These are phyloP conservation scores for Zaprionus vittiger DNA, from an alignment of 1,140 invertebrate species.

Conservation along the genomic window DNA sequence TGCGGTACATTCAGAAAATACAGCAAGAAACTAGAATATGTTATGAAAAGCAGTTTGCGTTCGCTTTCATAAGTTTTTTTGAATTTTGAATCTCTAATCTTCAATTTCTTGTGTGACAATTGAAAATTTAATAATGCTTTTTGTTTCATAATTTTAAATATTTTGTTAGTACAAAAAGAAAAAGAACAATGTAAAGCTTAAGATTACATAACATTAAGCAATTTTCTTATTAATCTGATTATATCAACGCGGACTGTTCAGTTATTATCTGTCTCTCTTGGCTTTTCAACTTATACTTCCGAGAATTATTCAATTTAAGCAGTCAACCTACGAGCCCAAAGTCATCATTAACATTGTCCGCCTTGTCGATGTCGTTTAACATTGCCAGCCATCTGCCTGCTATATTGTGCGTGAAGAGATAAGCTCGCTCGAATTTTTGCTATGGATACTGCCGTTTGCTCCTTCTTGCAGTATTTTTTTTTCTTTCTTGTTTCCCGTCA, in stretches of 20 bases:
- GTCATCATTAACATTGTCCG: constrained; percentile 33
- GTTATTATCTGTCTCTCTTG: constrained; percentile 24
- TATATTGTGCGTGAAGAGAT: constrained; percentile 75
- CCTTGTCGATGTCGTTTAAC: constrained; percentile 46
- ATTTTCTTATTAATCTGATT: not conserved
- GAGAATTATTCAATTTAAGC: constrained; percentile 20
- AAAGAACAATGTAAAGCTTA: not conserved
- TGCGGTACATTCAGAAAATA: not conserved
- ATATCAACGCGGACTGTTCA: not conserved
- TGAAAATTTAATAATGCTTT: too few species aligned
- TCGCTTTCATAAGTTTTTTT: not conserved
- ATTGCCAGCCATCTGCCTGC: constrained; percentile 55
- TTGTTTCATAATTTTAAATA: not conserved
- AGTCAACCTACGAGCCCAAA: constrained; percentile 1
- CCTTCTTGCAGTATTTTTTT: not conserved
- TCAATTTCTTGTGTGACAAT: too few species aligned
- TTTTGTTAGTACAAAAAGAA: not conserved
- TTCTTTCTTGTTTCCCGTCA: not conserved
- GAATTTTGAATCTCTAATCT: too few species aligned
- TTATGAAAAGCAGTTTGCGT: not conserved
- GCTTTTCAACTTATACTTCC: not conserved
- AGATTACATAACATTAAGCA: not conserved
- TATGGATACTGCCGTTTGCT: constrained; percentile 12
- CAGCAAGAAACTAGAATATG: not conserved
- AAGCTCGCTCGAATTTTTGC: constrained; percentile 55